Evolutionary conservation across 2,113 vertebrate species (phyloP).

Genomic region (Sialia sialis): DNA sequence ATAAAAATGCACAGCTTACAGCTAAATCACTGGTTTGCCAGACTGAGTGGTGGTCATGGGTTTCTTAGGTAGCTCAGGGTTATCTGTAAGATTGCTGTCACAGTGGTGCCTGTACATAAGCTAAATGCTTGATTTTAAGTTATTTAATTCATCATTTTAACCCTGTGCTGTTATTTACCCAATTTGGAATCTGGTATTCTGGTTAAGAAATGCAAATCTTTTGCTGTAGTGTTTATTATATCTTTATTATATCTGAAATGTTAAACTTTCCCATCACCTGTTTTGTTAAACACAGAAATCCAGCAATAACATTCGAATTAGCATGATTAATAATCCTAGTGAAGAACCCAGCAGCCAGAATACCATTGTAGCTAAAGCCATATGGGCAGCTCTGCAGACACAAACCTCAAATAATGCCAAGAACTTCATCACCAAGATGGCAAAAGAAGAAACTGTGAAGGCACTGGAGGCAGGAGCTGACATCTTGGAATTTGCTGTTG

Average conservation of each 20-base stretch:
- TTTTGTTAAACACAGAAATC: conserved; percentile 74
- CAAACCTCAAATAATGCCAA: conserved; percentile 92
- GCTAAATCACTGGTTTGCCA: not conserved
- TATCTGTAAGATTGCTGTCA: not conserved
- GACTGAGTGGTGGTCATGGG: not conserved
- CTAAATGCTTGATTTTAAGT: not conserved
- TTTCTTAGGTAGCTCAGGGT: not conserved
- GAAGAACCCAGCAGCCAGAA: conserved; percentile 67
- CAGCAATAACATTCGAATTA: conserved; percentile 90
- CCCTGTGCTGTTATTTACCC: not conserved
- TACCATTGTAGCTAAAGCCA: conserved; percentile 79
- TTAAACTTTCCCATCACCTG: not conserved
- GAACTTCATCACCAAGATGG: conserved; percentile 97
- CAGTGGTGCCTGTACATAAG: not conserved
- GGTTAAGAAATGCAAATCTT: not conserved
- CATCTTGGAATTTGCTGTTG: conserved; percentile 85
- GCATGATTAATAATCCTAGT: conserved; percentile 90
- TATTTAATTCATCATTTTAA: not conserved
- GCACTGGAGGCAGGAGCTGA: conserved; percentile 79
- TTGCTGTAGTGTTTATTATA: not conserved
- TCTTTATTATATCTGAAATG: not conserved
- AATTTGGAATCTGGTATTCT: not conserved
- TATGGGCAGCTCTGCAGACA: conserved; percentile 93
- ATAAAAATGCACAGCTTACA: not conserved
- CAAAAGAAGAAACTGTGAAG: conserved; percentile 86